Evolutionary conservation across 2,888 invertebrate genomes (phyloP), one percentile per base, ranked within the genome.

Genomic region (Acanthosepion pharaonis): DNA sequence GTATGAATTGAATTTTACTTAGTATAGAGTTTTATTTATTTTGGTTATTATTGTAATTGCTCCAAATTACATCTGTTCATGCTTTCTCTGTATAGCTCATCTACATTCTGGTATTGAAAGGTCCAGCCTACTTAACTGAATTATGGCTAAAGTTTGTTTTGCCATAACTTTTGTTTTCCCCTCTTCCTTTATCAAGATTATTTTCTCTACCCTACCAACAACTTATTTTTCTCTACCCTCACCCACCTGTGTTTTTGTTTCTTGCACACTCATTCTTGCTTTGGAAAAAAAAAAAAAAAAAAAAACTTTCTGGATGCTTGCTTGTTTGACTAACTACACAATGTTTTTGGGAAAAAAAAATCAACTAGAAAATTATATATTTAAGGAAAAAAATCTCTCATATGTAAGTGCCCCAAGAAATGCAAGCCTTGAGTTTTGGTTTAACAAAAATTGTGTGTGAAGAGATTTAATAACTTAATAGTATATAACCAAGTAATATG

Each of bases 391-490:
- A 78, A 78, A 78, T 78, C n/a, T 78, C 15, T 78, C 33, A 78
- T 78, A 28, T 78, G 78, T 78, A 78, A 78, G 78, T 78, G 78
- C 78, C 78, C 78, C 78, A 78, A n/a, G 78, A 78, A n/a, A 78
- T 78, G 78, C 78, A 78, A 78, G 78, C 78, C 78, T 78, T 78
- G 78, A 78, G 78, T 78, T 78, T 78, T 78, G 78, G n/a, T 78
- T 78, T 78, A 33, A 78, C 78, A 78, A n/a, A 78, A 78, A 78
- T n/a, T 78, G 78, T 78, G 78, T 78, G 78, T n/a, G 78, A 78
- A 78, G 78, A 78, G n/a, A 33, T 78, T n/a, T 78, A 78, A 78
- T n/a, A n/a, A 78, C 78, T 78, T 78, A 33, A n/a, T 78, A 78
- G 78, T 78, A 78, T 64, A 78, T 78, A 78, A 78, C n/a, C 78